Evolutionary conservation across 2,113 vertebrate species (phyloP).

Genomic region (Progne subis): DNA sequence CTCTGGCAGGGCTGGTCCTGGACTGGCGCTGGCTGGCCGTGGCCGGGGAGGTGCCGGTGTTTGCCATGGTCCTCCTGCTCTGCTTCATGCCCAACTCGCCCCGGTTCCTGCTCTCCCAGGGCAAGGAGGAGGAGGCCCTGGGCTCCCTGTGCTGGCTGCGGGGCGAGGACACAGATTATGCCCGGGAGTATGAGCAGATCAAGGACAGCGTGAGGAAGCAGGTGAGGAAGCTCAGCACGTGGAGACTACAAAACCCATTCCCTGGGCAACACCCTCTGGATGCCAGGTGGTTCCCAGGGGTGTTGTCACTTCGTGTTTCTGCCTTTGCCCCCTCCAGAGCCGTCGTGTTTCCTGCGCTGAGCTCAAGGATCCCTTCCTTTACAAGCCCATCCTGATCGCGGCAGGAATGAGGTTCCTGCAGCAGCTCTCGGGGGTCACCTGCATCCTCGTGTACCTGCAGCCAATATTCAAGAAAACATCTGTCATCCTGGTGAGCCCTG

Average conservation of each 20-base stretch:
- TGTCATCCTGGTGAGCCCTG: slow-evolving; percentile 77
- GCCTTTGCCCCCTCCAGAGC: slow-evolving; percentile 48
- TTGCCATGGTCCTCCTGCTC: slow-evolving; percentile 83
- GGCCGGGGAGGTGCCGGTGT: slow-evolving; percentile 81
- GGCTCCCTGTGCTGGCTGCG: slow-evolving; percentile 85
- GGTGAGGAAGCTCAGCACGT: slow-evolving; percentile 24
- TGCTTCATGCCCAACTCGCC: slow-evolving; percentile 92
- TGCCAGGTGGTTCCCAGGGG: background rate
- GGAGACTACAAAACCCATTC: background rate
- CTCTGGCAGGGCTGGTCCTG: slow-evolving; percentile 79
- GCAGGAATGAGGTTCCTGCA: slow-evolving; percentile 91
- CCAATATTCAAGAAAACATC: slow-evolving; percentile 84
- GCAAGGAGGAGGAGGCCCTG: slow-evolving; percentile 76
- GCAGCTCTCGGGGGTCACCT: slow-evolving; percentile 92
- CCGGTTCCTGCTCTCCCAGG: slow-evolving; percentile 86
- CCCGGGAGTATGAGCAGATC: slow-evolving; percentile 79
- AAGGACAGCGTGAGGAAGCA: slow-evolving; percentile 72
- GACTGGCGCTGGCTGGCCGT: slow-evolving; percentile 93
- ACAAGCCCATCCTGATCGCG: slow-evolving; percentile 85
- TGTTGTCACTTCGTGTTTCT: background rate
- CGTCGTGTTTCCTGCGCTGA: slow-evolving; percentile 74
- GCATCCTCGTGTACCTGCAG: slow-evolving; percentile 89
- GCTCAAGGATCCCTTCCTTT: slow-evolving; percentile 77
- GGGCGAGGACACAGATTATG: slow-evolving; percentile 72
- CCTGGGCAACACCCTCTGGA: background rate